Conservation (phyloP, 2,888 invertebrate species). For the Leptopilina myrica region DNA sequence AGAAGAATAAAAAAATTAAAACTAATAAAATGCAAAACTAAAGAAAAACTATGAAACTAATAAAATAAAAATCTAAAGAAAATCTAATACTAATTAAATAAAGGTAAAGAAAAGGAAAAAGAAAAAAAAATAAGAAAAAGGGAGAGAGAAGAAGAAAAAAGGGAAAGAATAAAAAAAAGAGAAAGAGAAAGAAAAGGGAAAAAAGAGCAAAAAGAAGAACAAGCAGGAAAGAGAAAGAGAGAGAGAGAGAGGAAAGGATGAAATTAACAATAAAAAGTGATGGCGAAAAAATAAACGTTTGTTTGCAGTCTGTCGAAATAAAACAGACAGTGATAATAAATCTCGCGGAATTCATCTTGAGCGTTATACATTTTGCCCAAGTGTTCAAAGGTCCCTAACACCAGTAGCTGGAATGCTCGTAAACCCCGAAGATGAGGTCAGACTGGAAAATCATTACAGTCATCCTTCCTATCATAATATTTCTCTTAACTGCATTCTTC, state of each 20-base stretch:
- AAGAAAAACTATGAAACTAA: too few species aligned
- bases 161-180: too few species aligned
- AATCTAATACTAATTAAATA: too few species aligned
- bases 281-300: not conserved
- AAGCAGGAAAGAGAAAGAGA: not conserved
- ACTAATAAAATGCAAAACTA: too few species aligned
- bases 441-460: slow-evolving; percentile 36
- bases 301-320: slow-evolving; percentile 19
- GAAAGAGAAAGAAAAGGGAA: too few species aligned
- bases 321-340: slow-evolving; percentile 4
- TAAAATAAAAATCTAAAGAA: too few species aligned
- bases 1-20: too few species aligned
- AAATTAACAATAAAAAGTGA: not conserved
- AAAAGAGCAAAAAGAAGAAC: too few species aligned
- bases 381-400: slow-evolving; percentile 25
- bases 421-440: slow-evolving; percentile 9
- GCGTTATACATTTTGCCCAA: slow-evolving; percentile 4
- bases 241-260: not conserved
- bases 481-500: slow-evolving; percentile 29
- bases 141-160: too few species aligned
- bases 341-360: slow-evolving; percentile 24
- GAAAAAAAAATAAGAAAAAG: too few species aligned
- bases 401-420: slow-evolving; percentile 32
- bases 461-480: slow-evolving; percentile 27
- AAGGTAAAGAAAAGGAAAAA: too few species aligned